Percentiles rank a stretch among this genome's conserved stretches.
These are phyloP conservation scores for Anarhynchus alexandrinus DNA, from an alignment of 2,113 vertebrate genomes.

Conservation along the genomic window DNA sequence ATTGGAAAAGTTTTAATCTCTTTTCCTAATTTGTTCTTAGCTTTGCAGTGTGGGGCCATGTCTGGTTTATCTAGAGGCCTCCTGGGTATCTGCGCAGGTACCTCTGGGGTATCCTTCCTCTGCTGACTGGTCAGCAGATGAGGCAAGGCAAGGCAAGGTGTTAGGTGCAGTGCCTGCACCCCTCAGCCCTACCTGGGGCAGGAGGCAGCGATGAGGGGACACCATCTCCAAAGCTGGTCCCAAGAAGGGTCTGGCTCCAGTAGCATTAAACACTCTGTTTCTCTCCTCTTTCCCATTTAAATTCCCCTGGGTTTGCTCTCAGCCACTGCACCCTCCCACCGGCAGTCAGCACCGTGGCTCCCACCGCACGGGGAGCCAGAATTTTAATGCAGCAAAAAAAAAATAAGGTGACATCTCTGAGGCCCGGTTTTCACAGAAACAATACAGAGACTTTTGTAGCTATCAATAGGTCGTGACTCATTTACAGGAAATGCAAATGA, in stretches of 20 bases:
- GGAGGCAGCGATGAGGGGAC: background rate
- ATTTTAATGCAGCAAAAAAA: background rate
- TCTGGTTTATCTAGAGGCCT: background rate
- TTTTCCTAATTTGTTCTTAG: background rate
- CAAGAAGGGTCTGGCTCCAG: fast-evolving
- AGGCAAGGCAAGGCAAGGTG: background rate
- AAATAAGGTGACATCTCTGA: fast-evolving
- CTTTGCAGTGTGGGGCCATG: background rate
- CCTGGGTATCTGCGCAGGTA: background rate
- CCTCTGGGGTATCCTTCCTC: background rate
- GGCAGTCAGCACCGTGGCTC: background rate
- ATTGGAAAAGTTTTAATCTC: background rate
- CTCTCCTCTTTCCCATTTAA: background rate
- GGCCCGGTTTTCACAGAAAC: background rate
- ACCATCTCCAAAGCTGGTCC: background rate
- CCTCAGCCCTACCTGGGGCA: background rate
- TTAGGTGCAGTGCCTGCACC: background rate
- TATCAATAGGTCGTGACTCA: background rate
- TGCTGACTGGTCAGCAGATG: background rate
- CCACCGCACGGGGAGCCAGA: fast-evolving
- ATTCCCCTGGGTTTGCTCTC: background rate
- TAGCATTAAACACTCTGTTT: background rate
- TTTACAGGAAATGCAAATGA: background rate
- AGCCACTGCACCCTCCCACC: background rate
- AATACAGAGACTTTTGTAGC: background rate